phyloP scores from a whole-genome alignment of 2,113 vertebrate genomes.

The Crypturellus undulatus region DNA sequence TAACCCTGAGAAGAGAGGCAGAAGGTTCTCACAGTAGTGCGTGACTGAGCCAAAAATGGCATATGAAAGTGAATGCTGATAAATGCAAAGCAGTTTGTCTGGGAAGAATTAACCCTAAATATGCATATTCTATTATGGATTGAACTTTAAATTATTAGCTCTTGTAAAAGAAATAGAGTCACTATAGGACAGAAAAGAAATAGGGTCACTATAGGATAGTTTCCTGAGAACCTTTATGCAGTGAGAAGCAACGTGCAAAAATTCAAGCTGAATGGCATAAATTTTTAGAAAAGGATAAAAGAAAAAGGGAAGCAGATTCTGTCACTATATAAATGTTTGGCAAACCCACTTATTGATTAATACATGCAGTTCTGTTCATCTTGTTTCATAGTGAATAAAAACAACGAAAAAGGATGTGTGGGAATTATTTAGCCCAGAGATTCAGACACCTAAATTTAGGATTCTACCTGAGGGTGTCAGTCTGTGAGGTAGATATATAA shows the following conservation, averaged over 20 bases:
- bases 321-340: constrained; percentile 57
- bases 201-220: neutral
- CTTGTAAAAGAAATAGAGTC: neutral
- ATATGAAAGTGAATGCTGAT: neutral
- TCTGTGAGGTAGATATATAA: neutral
- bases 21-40: neutral
- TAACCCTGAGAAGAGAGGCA: neutral
- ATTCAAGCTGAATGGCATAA: neutral
- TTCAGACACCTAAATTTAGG: constrained; percentile 47
- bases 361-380: constrained; percentile 14
- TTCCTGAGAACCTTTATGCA: neutral
- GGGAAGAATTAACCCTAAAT: neutral
- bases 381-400: constrained; percentile 3
- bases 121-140: neutral
- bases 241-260: neutral
- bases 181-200: too few species aligned
- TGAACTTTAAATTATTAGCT: neutral
- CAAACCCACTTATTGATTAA: constrained; percentile 60
- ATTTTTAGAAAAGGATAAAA: neutral
- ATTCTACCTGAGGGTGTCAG: constrained; percentile 56
- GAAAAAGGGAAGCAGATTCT: constrained; percentile 35
- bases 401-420: constrained; percentile 27
- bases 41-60: neutral
- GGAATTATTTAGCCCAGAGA: constrained; percentile 26
- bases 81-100: neutral